Percentiles rank a stretch among this genome's conserved stretches.
These are phyloP conservation scores for Hylaeus anthracinus DNA, from an alignment of 1,140 invertebrate genomes.

Conservation along the genomic window DNA sequence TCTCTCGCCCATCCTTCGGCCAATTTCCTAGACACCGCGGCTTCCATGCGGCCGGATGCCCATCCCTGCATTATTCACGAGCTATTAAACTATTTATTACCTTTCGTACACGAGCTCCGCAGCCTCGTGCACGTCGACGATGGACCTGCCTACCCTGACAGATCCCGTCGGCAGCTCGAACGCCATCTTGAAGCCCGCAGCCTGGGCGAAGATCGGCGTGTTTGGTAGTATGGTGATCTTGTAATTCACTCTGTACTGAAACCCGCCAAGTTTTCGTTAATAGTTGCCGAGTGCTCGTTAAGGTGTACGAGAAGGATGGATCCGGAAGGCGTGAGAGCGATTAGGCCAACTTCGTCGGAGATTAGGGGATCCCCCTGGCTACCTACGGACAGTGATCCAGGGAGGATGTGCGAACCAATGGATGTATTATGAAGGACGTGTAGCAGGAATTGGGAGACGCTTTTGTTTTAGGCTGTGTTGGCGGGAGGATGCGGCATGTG, in stretches of 20 bases:
- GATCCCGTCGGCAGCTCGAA: conserved; percentile 73
- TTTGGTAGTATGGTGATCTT: conserved; percentile 70
- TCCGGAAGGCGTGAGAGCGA: no score
- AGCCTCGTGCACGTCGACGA: conserved; percentile 68
- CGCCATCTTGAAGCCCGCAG: conserved; percentile 75
- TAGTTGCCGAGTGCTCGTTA: background rate
- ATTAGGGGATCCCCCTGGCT: background rate
- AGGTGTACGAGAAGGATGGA: background rate
- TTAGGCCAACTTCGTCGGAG: background rate
- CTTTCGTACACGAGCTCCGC: conserved; percentile 73
- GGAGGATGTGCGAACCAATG: no score
- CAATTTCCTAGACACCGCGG: conserved; percentile 3
- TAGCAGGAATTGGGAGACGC: no score
- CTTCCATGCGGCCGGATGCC: background rate
- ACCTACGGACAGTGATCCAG: no score
- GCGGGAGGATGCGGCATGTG: no score
- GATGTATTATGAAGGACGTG: no score
- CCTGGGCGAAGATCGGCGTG: conserved; percentile 74
- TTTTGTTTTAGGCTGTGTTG: no score
- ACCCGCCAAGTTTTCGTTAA: conserved; percentile 30
- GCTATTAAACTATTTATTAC: conserved; percentile 76
- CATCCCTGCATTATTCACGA: conserved; percentile 63
- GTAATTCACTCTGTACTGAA: conserved; percentile 77
- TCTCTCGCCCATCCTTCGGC: background rate
- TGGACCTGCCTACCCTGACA: conserved; percentile 56